Evolutionary conservation across 1,140 invertebrate genomes (phyloP).

Genomic region (Hypsibius dujardini): DNA sequence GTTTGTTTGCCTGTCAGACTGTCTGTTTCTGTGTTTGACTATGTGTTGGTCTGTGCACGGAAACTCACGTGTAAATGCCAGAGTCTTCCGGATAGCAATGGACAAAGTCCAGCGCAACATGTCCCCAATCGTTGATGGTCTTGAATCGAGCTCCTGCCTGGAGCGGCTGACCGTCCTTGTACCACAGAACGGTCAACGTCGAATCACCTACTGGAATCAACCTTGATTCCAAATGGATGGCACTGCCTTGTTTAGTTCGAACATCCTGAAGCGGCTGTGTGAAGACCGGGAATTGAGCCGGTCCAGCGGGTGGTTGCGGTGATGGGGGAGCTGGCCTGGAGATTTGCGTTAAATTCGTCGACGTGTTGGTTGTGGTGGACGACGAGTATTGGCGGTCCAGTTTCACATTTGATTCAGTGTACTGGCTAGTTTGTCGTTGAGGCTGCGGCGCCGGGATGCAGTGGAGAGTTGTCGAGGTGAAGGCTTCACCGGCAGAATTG

Average conservation of each 20-base stretch:
- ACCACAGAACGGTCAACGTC: slow-evolving; percentile 78
- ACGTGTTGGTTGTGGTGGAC: background rate
- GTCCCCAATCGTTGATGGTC: slow-evolving; percentile 41
- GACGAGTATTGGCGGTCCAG: background rate
- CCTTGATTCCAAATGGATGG: slow-evolving; percentile 83
- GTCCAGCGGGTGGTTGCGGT: slow-evolving; percentile 17
- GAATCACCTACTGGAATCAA: slow-evolving; percentile 81
- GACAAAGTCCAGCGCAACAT: slow-evolving; percentile 39
- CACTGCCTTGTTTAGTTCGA: slow-evolving; percentile 73
- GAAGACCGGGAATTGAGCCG: slow-evolving; percentile 61
- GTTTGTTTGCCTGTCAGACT: background rate
- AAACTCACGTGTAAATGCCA: slow-evolving; percentile 32
- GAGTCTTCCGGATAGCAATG: slow-evolving; percentile 36
- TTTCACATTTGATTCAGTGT: background rate
- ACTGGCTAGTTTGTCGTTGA: background rate
- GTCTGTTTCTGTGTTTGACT: too few species aligned
- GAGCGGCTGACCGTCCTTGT: slow-evolving; percentile 71
- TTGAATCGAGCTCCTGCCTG: slow-evolving; percentile 56
- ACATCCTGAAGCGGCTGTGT: slow-evolving; percentile 70
- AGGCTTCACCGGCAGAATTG: slow-evolving; percentile 12
- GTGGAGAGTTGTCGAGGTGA: slow-evolving; percentile 11
- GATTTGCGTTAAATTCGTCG: background rate
- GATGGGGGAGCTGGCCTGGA: background rate
- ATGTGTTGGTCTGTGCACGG: too few species aligned
- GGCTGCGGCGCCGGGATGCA: slow-evolving; percentile 12